A percentile compares a stretch with the other conserved stretches of the same genome.
phyloP scores from a whole-genome alignment of 2,113 vertebrate species.

The Phylloscopus trochilus region DNA sequence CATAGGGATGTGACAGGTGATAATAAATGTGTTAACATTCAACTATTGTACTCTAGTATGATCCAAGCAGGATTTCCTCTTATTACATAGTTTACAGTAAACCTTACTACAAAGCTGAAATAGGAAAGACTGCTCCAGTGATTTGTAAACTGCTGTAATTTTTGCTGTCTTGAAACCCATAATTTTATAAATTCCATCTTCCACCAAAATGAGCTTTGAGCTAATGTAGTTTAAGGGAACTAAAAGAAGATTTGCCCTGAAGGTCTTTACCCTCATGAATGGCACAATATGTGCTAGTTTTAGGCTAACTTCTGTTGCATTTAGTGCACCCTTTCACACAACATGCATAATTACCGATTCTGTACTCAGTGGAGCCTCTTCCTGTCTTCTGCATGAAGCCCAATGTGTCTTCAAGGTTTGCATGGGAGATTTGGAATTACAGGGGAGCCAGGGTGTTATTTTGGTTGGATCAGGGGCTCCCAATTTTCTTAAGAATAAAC shows the following conservation, averaged over 20 bases:
- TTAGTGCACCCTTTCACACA: neutral
- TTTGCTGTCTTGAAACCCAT: conserved; percentile 15
- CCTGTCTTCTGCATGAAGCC: neutral
- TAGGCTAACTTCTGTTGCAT: neutral
- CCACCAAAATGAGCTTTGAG: neutral
- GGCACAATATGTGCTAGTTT: neutral
- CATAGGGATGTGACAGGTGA: conserved; percentile 56
- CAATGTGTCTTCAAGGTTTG: conserved; percentile 12
- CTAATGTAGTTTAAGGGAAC: neutral
- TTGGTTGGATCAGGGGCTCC: neutral
- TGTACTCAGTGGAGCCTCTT: neutral
- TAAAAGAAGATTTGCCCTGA: neutral
- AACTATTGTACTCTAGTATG: conserved; percentile 10
- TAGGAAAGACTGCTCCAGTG: neutral
- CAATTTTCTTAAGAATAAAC: neutral
- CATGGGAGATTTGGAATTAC: neutral
- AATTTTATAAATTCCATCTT: conserved; percentile 33
- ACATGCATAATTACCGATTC: neutral
- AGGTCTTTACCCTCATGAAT: neutral
- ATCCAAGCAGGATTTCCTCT: conserved; percentile 56
- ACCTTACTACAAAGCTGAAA: conserved; percentile 2
- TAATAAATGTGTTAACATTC: conserved; percentile 65
- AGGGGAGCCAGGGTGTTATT: neutral
- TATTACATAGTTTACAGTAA: conserved; percentile 35
- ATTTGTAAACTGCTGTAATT: neutral